These are phyloP conservation scores for Erpornis zantholeuca DNA, from an alignment of 2,113 vertebrate species.

Conservation along the genomic window DNA sequence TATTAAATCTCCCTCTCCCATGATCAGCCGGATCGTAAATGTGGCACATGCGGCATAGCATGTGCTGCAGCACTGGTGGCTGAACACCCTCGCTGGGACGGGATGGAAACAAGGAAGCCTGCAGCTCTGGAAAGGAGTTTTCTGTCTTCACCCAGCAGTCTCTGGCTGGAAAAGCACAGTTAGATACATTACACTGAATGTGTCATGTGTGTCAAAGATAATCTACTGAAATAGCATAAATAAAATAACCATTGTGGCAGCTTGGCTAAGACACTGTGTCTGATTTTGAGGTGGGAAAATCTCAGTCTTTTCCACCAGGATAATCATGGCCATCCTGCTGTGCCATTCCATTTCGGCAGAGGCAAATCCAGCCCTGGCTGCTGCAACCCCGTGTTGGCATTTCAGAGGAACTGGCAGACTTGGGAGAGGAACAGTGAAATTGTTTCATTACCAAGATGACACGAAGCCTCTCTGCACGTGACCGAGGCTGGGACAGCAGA, in stretches of 20 bases:
- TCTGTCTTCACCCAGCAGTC: not conserved
- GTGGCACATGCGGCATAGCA: not conserved
- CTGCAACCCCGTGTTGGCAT: accelerated
- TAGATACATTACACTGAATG: not conserved
- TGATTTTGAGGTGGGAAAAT: not conserved
- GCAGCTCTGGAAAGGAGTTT: not conserved
- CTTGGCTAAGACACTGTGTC: not conserved
- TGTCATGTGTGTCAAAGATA: not conserved
- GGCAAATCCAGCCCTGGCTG: not conserved
- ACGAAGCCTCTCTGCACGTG: not conserved
- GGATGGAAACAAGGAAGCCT: not conserved
- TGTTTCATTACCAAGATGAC: not conserved
- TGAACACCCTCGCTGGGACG: not conserved
- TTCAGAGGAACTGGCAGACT: not conserved
- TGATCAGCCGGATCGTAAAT: not conserved
- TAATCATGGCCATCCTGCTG: accelerated
- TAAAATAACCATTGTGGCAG: not conserved
- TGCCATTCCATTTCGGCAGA: not conserved
- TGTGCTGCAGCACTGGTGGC: not conserved
- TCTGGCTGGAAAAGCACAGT: not conserved
- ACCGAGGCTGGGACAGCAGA: accelerated
- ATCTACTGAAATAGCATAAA: not conserved
- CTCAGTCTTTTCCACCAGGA: not conserved
- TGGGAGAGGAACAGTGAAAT: not conserved
- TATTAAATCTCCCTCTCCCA: not conserved